These are phyloP conservation scores for Lasioglossum morio DNA, from an alignment of 2,888 invertebrate species.

Conservation along the genomic window DNA sequence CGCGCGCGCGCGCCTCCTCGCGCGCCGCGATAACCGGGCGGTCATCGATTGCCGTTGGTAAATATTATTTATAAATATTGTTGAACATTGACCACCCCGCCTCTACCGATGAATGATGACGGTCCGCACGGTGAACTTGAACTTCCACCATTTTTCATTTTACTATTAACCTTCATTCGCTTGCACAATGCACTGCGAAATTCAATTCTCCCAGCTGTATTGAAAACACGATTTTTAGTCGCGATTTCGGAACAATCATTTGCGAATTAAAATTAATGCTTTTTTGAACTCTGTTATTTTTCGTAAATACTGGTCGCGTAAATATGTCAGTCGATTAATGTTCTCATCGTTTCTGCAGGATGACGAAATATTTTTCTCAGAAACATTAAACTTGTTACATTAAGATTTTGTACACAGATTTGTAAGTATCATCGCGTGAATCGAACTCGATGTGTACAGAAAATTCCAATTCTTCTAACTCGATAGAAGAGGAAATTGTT, in stretches of 20 bases:
- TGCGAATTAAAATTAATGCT: background rate
- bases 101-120: background rate
- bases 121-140: conserved; percentile 13
- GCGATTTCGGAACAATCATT: background rate
- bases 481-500: background rate
- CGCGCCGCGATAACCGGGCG: background rate
- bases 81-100: background rate
- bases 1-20: background rate
- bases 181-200: background rate
- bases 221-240: background rate
- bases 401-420: background rate
- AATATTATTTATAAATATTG: conserved; percentile 6
- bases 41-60: conserved; percentile 14
- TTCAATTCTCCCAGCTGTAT: background rate
- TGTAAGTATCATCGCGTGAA: background rate
- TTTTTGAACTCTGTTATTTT: background rate
- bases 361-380: background rate
- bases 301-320: background rate
- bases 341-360: background rate
- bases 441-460: background rate
- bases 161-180: background rate
- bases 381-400: background rate
- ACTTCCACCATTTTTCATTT: conserved; percentile 10
- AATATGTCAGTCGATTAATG: background rate
- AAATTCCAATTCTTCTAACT: background rate